A percentile compares a stretch with the other conserved stretches of the same genome.
Evolutionary conservation across 2,888 invertebrate genomes (phyloP).

Genomic region (Octonoba sinensis): DNA sequence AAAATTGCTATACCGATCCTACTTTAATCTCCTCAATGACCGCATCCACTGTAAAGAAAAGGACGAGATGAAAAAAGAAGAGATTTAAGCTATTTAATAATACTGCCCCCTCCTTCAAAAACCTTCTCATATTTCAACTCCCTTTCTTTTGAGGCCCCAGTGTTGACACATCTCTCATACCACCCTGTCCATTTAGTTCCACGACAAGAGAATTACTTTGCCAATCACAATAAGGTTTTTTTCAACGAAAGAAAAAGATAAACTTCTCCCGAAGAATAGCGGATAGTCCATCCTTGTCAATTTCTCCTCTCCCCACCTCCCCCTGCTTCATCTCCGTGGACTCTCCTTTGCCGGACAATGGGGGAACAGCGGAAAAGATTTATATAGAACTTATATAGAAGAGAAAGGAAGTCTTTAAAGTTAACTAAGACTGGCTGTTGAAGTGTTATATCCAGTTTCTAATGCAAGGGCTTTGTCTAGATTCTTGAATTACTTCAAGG

Average conservation of each 20-base stretch:
- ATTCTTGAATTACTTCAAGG: slow-evolving; percentile 61
- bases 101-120: slow-evolving; percentile 24
- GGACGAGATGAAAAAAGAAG: slow-evolving; percentile 27
- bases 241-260: slow-evolving; percentile 54
- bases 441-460: slow-evolving; percentile 64
- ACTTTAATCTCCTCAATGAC: slow-evolving; percentile 53
- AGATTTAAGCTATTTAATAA: slow-evolving; percentile 60
- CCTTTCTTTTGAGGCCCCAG: slow-evolving; percentile 40
- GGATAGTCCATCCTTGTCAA: slow-evolving; percentile 59
- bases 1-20: neutral
- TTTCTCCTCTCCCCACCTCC: slow-evolving; percentile 17
- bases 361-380: slow-evolving; percentile 44
- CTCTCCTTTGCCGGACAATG: slow-evolving; percentile 21
- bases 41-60: slow-evolving; percentile 6
- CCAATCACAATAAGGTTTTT: slow-evolving; percentile 62
- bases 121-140: slow-evolving; percentile 58
- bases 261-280: slow-evolving; percentile 52
- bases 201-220: slow-evolving; percentile 63
- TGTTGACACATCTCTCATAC: slow-evolving; percentile 62
- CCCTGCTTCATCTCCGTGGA: slow-evolving; percentile 22
- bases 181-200: slow-evolving; percentile 53
- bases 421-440: slow-evolving; percentile 59
- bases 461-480: slow-evolving; percentile 62
- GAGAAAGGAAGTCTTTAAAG: slow-evolving; percentile 54
- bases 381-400: slow-evolving; percentile 52